A percentile compares a stretch with the other conserved stretches of the same genome.
Evolutionary conservation across 1,140 invertebrate genomes (phyloP).

Genomic region (Meloidogyne hapla): DNA sequence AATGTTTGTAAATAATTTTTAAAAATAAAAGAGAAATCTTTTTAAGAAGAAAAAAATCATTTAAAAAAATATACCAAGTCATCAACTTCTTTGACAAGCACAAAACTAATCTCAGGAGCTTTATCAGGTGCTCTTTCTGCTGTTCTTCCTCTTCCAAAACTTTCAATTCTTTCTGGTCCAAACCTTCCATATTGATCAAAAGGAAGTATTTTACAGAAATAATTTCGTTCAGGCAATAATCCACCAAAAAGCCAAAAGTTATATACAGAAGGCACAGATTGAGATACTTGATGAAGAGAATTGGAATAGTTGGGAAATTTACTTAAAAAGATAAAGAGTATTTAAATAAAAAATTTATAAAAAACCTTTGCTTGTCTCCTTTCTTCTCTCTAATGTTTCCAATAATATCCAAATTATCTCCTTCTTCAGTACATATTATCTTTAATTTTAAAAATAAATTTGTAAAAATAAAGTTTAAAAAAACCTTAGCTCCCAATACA

Average conservation of each 20-base stretch:
- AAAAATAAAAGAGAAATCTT: background rate
- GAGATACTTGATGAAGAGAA: slow-evolving; percentile 2
- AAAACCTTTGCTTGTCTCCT: slow-evolving; percentile 19
- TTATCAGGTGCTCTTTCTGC: slow-evolving; percentile 37
- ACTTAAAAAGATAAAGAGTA: slow-evolving; percentile 1
- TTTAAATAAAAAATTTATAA: background rate
- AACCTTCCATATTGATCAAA: slow-evolving; percentile 50
- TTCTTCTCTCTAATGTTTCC: background rate
- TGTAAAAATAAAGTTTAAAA: background rate
- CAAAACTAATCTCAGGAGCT: slow-evolving; percentile 31
- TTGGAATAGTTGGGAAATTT: background rate
- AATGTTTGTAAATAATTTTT: too few relatives aligned
- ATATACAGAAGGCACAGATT: slow-evolving; percentile 43
- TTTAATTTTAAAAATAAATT: background rate
- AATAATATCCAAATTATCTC: background rate
- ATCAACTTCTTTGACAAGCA: slow-evolving; percentile 12
- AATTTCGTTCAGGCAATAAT: slow-evolving; percentile 32
- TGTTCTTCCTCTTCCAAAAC: slow-evolving; percentile 18
- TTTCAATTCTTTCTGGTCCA: slow-evolving; percentile 25
- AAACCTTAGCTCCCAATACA: slow-evolving; percentile 43
- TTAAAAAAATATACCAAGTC: background rate
- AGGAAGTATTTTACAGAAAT: slow-evolving; percentile 34
- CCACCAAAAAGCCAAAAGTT: slow-evolving; percentile 41
- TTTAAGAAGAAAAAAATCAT: too few relatives aligned
- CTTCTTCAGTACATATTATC: background rate